These are phyloP conservation scores for Xiphophorus couchianus DNA, from an alignment of 2,113 vertebrate species.

Conservation along the genomic window DNA sequence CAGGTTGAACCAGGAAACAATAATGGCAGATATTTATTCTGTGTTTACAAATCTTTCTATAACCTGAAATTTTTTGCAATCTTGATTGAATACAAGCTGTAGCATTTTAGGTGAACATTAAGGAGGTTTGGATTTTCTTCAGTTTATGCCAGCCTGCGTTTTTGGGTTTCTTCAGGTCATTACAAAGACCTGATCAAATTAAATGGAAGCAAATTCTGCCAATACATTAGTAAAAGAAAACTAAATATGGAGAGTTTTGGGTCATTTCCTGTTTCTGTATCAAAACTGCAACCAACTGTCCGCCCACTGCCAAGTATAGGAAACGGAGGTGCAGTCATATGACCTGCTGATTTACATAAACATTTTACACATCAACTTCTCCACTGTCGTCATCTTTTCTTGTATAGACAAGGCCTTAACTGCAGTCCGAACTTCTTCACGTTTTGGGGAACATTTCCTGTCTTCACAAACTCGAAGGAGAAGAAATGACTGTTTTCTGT, in stretches of 20 bases:
- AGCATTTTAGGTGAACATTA: no score
- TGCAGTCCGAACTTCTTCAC: constrained; percentile 73
- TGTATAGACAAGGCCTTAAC: constrained; percentile 89
- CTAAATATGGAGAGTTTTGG: not conserved
- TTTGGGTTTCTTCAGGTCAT: not conserved
- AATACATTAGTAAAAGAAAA: not conserved
- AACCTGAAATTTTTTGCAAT: no score
- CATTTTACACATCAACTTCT: not conserved
- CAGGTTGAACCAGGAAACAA: not conserved
- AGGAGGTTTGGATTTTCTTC: not conserved
- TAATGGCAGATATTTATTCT: not conserved
- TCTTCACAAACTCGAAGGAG: constrained; percentile 88
- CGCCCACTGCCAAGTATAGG: not conserved
- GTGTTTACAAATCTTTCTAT: not conserved
- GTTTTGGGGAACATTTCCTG: constrained; percentile 50
- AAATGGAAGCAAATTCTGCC: not conserved
- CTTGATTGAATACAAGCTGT: no score
- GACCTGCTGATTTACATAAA: not conserved
- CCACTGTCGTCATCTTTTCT: constrained; percentile 86
- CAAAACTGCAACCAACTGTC: not conserved
- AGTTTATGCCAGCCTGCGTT: no score
- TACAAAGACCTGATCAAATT: no score
- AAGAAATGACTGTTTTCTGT: constrained; percentile 87
- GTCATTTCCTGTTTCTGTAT: not conserved
- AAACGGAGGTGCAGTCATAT: not conserved